Evolutionary conservation across 2,888 invertebrate species (phyloP).

Genomic region (Parnassius smintheus): DNA sequence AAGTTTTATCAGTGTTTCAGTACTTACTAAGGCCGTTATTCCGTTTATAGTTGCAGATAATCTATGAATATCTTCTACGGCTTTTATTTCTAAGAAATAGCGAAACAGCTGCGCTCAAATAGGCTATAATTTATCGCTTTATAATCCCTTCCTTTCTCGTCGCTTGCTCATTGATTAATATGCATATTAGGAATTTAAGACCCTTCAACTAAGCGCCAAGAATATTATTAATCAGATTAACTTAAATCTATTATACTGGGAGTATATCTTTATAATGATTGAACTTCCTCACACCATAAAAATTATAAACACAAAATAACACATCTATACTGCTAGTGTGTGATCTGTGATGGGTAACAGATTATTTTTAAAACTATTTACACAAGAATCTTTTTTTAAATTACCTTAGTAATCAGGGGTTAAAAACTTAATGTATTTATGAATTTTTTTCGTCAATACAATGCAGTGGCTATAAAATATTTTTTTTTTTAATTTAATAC

Average conservation of each 20-base stretch:
- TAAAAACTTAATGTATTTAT: too few species aligned
- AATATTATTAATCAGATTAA: slow-evolving; percentile 9
- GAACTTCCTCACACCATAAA: too few species aligned
- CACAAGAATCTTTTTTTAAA: too few species aligned
- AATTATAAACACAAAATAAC: too few species aligned
- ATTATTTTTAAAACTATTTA: too few species aligned
- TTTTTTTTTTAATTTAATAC: too few species aligned
- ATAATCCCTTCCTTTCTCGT: slow-evolving; percentile 20
- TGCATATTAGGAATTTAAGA: slow-evolving; percentile 16
- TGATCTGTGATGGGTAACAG: too few species aligned
- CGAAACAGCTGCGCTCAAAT: slow-evolving; percentile 11
- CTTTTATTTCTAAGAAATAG: slow-evolving; percentile 18
- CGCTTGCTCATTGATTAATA: slow-evolving; percentile 9
- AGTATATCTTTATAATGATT: too few species aligned
- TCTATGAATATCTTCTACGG: slow-evolving; percentile 10
- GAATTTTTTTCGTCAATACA: too few species aligned
- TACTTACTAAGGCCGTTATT: slow-evolving; percentile 15
- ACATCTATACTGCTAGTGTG: too few species aligned
- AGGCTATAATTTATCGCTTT: slow-evolving; percentile 19
- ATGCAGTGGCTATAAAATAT: too few species aligned
- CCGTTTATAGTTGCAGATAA: slow-evolving; percentile 19
- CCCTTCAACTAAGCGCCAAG: slow-evolving; percentile 9
- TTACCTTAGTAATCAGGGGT: too few species aligned
- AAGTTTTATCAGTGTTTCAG: neutral
- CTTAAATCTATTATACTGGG: neutral